Evolutionary conservation across 2,113 vertebrate genomes (phyloP).

Genomic region (Ailuropoda melanoleuca): DNA sequence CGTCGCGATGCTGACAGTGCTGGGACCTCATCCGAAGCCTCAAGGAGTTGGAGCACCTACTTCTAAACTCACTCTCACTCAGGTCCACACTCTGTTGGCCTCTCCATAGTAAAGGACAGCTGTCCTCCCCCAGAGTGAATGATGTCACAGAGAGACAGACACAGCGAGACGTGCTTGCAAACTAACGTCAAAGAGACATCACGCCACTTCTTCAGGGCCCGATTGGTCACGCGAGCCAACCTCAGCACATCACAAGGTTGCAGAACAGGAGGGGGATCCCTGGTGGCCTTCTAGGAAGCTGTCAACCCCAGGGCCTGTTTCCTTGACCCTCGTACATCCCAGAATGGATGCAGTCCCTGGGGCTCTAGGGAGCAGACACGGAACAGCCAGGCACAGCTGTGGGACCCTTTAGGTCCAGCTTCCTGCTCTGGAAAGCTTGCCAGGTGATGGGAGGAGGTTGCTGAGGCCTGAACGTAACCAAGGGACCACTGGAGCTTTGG

Average conservation of each 20-base stretch:
- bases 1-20: fast-evolving
- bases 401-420: neutral
- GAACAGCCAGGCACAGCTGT: neutral
- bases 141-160: neutral
- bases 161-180: neutral
- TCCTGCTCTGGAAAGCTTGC: neutral
- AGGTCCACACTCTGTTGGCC: neutral
- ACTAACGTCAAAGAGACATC: too few species aligned
- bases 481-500: neutral
- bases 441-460: neutral
- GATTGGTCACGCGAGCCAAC: too few species aligned
- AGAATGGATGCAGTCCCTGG: too few species aligned
- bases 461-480: neutral
- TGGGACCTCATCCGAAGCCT: neutral
- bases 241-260: too few species aligned
- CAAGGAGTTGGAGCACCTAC: fast-evolving
- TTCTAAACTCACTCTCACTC: too few species aligned
- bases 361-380: neutral
- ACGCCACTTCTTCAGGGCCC: neutral
- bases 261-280: fast-evolving
- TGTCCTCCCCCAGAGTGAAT: neutral
- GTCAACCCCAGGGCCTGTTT: neutral
- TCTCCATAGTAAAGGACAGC: neutral
- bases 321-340: neutral
- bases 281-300: neutral